Evolutionary conservation across 2,797 vertebrate species (phyloP), one percentile per base, ranked within the genome.

Genomic region (Hippocampus kuda): DNA sequence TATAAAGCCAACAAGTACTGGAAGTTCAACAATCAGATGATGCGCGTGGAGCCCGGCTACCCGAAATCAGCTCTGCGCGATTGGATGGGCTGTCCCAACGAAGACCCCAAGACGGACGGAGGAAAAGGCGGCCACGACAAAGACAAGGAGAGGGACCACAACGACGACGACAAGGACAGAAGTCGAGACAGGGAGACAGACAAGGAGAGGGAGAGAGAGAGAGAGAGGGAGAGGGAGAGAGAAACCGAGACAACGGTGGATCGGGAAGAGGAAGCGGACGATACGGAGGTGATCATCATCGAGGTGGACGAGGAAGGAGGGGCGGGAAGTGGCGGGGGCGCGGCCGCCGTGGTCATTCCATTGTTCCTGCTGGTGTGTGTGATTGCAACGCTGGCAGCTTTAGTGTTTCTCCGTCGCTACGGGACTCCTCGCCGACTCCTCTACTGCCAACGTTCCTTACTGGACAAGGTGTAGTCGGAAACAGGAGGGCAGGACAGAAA

Each of bases 1-100:
- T 95, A 95, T 88, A 97, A 96, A 87, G 92, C 91, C 70, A 93
- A 94, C 80, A 94, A 93, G 72, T 96, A 96, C 85, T 96, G 95
- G 94, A 94, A 94, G 82, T 95, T 94, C 83, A 94, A 94, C 87
- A 96, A 95, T 81, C 92, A 96, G 87, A 87, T 92, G 81, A 85
- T 95, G 88, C 92, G 91, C 2, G 94, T 94, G 53, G 93, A 95
- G 79, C 92, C 94, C 0, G 94, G 95, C 65, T 95, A 93, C 81
- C 94, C 94, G 72, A 95, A 94, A 72, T 95, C 94, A 0, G 93
- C 91, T 1, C 88, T 96, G 10, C 86, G 89, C 44, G 94, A 96
- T 84, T 96, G 93, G 93, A 90, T 96, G 91, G 91, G 93, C 73
- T 95, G 94, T 74, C 87, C 91, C 54, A 89, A 91, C 1, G 91